Base-by-base conservation (phyloP, 2,888 invertebrate genomes). In the Temnothorax unifasciatus region DNA sequence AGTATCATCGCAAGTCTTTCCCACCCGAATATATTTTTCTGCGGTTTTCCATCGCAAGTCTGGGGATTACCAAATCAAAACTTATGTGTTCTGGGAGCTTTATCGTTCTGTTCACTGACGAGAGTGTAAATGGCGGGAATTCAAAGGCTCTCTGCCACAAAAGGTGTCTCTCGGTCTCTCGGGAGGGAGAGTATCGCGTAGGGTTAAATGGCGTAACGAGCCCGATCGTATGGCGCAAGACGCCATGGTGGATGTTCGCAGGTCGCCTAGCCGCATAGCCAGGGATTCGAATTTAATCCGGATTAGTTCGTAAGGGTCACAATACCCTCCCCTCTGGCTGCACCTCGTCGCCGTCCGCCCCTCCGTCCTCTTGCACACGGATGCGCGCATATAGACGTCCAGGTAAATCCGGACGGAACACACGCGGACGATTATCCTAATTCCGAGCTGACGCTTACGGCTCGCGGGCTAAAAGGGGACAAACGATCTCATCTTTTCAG, bases 231-330 rank as follows among this genome's bases (percentile, higher is more conserved):
- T 86, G 88, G 81, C 88, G 88, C 88, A 90, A 91, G 91, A 90
- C 89, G 89, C 83, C 61, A 87, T 85, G 88, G 86, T 91, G 86
- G 89, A 90, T 90, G 92, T 92, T 92, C 93, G 92, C 93, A 91
- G 92, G 91, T 94, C 93, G 93, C 91, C 93, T 90, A 90, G 93
- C 92, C 93, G 89, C 92, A 92, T 92, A 92, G 92, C 91, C 92
- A 90, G 92, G 92, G 93, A 93, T 94, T 93, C 90, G 89, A 91
- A 92, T 92, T 93, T 94, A 94, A 94, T 94, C 94, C 94, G 94
- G 94, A 95, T 95, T 94, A 94, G 93, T 93, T 91, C 89, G 91
- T 92, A 92, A 94, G 94, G 94, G 94, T 94, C 94, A 94, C 93
- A 93, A 93, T 94, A 93, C 93, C 94, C 93, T 92, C 90, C 92